Evolutionary conservation across 2,888 invertebrate species (phyloP), one percentile per base, ranked within the genome.

Genomic region (Drosophila meridiana): DNA sequence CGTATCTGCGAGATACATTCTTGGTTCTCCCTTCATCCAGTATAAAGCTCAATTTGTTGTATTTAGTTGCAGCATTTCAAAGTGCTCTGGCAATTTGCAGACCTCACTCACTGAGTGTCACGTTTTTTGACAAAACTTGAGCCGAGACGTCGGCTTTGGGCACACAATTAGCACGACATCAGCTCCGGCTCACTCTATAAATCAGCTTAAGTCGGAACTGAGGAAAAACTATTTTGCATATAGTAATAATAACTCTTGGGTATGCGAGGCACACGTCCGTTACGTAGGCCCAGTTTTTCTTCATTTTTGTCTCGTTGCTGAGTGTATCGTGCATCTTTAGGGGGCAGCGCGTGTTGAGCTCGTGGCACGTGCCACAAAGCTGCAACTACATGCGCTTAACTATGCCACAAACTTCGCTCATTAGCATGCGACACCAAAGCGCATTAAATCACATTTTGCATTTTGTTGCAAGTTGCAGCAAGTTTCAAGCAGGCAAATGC

Each of bases 391-490:
- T 47, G 74, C 58, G 73, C 69, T 73, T 63, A 68, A 63, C 68
- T 72, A 40, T 66, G 65, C 65, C 74, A 75, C 57, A 78, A 84
- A 79, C 82, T 84, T 76, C 73, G 72, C 80, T 89, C 87, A 89
- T 87, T 89, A 87, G 87, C 89, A 87, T 87, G 87, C 87, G 70
- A 79, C 85, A 78, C 87, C 87, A 66, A 82, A 76, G 75, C 88
- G 78, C 80, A 87, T 87, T 87, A 87, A 87, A 87, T 87, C 87
- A 89, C 85, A 89, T 87, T 82, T 85, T 80, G 78, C 78, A 73
- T 76, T 86, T 82, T 74, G 57, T 45, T 69, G 52, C 48, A 48
- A 78, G 38, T 69, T 75, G 74, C 67, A 66, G 84, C 82, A 70
- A 84, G 73, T 62, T 56, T 34, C 7, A 65, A 55, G 57, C 60